Evolutionary conservation across 2,888 invertebrate species (phyloP), one percentile per base, ranked within the genome.

Genomic region (Eulithis prunata): DNA sequence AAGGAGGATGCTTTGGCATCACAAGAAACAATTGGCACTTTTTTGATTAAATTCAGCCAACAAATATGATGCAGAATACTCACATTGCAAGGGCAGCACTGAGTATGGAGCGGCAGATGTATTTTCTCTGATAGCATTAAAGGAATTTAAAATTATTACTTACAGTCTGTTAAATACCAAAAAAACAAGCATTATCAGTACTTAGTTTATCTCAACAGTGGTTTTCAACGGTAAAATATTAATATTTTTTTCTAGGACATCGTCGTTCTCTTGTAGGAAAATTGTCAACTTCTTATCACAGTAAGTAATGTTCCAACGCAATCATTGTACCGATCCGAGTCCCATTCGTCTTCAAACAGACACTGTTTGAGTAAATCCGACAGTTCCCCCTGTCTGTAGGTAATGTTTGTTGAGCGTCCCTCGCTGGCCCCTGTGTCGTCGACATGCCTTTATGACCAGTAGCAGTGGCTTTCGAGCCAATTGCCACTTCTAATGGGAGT

Each of bases 361-460:
- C 21, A 38, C 56, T 53, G 53, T 36, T 56, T 43, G 49, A 55
- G 56, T 56, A 47, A 12, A 32, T 46, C 43, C 11, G 14, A 21
- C 21, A 53, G 61, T 54, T 21, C 62, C 62, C 55, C 49, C 8
- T 12, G n/a, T 13, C 8, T 13, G 47, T 61, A 61, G 21, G 55
- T 46, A 32, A 46, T 64, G 58, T 64, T 54, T 64, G 64, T 58
- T 8, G 41, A 41, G 41, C 41, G 49, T 54, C 60, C 60, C 58
- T 21, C 28, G 10, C 10, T 41, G 41, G 64, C 49, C 59, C 53
- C 43, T 59, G 64, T 36, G 64, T 49, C n/a, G 64, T 49, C n/a
- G 52, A 52, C 57, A 41, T 46, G 52, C 45, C 36, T 45, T 7
- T 32, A 56, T 32, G 57, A 47, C n/a, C 45, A 4, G 38, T 21